Evolutionary conservation across 2,888 invertebrate species (phyloP).

Genomic region (Machimus rusticus): DNA sequence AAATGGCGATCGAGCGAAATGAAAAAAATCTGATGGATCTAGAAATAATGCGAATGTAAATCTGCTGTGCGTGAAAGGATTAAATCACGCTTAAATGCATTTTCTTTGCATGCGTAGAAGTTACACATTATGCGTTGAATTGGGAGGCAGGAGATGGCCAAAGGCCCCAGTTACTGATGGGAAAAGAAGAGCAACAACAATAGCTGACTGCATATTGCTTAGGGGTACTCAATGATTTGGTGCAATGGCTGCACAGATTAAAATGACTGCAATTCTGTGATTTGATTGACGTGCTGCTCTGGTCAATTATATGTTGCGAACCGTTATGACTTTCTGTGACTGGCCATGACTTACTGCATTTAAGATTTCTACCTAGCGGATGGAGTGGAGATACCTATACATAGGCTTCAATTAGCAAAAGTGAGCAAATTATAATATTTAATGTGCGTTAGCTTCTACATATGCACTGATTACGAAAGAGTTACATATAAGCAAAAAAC

Average conservation of each 20-base stretch:
- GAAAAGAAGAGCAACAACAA: neutral
- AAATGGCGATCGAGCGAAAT: neutral
- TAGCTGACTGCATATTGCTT: neutral
- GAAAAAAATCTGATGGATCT: neutral
- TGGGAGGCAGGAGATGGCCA: neutral
- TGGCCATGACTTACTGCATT: neutral
- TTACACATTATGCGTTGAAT: neutral
- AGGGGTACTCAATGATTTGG: neutral
- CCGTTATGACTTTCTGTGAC: neutral
- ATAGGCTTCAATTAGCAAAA: neutral
- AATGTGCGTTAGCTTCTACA: neutral
- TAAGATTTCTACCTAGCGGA: neutral
- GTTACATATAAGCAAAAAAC: neutral
- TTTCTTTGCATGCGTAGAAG: neutral
- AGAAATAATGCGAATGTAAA: neutral
- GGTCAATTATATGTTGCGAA: neutral
- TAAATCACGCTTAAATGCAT: neutral
- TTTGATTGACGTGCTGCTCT: neutral
- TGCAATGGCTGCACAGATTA: neutral
- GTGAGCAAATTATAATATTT: neutral
- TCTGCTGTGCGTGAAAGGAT: neutral
- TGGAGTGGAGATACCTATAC: neutral
- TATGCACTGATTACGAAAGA: neutral
- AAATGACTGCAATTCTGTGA: neutral
- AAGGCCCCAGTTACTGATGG: neutral